A percentile compares a stretch with the other conserved stretches of the same genome.
phyloP scores from a whole-genome alignment of 2,797 vertebrate species.

The Hippoglossus hippoglossus region DNA sequence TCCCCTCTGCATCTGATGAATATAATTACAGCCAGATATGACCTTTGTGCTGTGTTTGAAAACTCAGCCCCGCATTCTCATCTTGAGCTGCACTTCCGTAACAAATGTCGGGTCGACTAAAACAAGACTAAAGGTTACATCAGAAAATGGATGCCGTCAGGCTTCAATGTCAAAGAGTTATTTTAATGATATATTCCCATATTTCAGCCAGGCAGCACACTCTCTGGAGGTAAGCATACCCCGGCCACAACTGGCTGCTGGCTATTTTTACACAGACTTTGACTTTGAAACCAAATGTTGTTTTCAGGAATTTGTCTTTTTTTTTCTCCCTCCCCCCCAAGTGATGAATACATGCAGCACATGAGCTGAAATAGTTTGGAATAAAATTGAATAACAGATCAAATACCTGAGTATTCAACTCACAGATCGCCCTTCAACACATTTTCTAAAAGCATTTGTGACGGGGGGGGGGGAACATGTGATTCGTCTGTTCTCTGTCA shows the following conservation, averaged over 20 bases:
- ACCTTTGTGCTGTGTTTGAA: constrained; percentile 81
- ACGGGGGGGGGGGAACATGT: constrained; percentile 23
- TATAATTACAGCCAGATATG: constrained; percentile 88
- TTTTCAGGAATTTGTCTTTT: constrained; percentile 54
- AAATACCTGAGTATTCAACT: constrained; percentile 38
- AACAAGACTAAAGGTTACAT: constrained; percentile 83
- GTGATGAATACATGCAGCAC: constrained; percentile 47
- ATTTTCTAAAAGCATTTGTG: constrained; percentile 40
- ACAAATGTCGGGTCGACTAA: constrained; percentile 85
- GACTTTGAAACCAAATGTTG: constrained; percentile 70
- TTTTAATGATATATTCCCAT: constrained; percentile 80
- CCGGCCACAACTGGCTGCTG: constrained; percentile 58
- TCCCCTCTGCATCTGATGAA: constrained; percentile 78
- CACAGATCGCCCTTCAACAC: constrained; percentile 23
- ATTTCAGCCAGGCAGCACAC: constrained; percentile 56
- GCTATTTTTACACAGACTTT: constrained; percentile 72
- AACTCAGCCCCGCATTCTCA: constrained; percentile 74
- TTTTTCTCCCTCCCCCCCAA: neutral
- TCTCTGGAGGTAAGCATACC: constrained; percentile 66
- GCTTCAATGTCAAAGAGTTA: constrained; percentile 76
- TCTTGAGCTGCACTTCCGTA: constrained; percentile 80
- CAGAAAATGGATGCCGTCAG: constrained; percentile 78
- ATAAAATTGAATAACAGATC: constrained; percentile 40
- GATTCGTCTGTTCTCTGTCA: constrained; percentile 46
- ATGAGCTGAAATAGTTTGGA: constrained; percentile 34